Evolutionary conservation across 1,140 invertebrate species (phyloP), one percentile per base, ranked within the genome.

Genomic region (Trichonephila inaurata): DNA sequence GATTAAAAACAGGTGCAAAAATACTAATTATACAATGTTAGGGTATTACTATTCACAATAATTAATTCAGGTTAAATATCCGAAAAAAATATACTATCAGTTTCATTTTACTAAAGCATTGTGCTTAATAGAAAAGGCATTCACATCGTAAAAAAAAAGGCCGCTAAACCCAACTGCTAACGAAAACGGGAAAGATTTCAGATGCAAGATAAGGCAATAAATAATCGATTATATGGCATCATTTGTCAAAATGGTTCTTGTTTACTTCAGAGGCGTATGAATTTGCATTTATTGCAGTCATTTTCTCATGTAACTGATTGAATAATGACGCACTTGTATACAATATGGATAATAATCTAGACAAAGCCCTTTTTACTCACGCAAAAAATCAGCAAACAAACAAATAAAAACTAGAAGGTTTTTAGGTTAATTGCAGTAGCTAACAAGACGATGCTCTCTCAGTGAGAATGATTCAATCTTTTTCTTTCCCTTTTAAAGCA

Each of bases 241-340:
- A 69, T 69, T 69, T 24, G 66, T 69, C 66, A 69, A 69, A 66
- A 69, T 28, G 66, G 66, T 24, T 69, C 66, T 69, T 12, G n/a
- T 69, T 69, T 24, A 28, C 10, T 69, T 24, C 66, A 8, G 3
- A 69, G 66, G 66, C 6, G 21, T 69, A 24, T 69, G 12, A 14
- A 24, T 24, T 69, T 69, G 21, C 66, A 24, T 69, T 69, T 69
- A 69, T 24, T 28, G 66, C 24, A 69, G 21, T 12, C 14, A 21
- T n/a, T 24, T 24, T 24, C 14, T n/a, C 8, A 24, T 69, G 12
- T 14, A 24, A 69, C 66, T 69, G 66, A 69, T 3, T 28, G 66
- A 69, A 24, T 69, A 69, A 69, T 69, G 10, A 14, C 4, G 10
- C 51, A 10, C 21, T 12, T 69, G n/a, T 21, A 69, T 10, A 51